Base-by-base conservation (phyloP, 30 jellyfish, hydroid and myxozoan genomes). In the Aurelia aurita complex sp. Pacific region DNA sequence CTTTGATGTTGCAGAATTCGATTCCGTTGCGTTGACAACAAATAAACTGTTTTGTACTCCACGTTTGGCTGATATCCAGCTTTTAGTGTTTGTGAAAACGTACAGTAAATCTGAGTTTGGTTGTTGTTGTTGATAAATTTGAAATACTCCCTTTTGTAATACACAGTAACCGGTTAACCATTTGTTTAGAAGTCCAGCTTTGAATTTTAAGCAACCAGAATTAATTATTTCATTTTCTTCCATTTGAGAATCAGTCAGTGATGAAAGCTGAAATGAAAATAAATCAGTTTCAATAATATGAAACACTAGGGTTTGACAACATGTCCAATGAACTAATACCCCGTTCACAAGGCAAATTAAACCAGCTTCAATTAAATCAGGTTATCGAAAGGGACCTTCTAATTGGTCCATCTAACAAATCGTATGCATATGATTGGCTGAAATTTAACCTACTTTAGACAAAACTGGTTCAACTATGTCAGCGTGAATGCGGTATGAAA, bases 11-110 rank as follows among this genome's bases (percentile, higher is more conserved):
- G 74, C 59, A 1, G 84, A 23, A 46, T 59, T 73, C 17, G 73
- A 16, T 8, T 55, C 72, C 33, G 84, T 84, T 16, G 51, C 82
- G 51, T 84, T 84, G 67, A 84, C 29, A 50, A 68, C 80, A 64
- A 84, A 84, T 51, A 84, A 64, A 19, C 87, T 71, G 54, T 50
- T 84, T 14, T 16, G 54, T 14, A 38, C 40, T 3, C 59, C 78
- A 23, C 72, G 62, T 35, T 84, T 72, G 12, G 87, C 87, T 17
- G 93, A 84, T 38, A 84, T 71, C 93, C 93, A 84, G 69, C 93
- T 84, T 18, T 53, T 61, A 10, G 67, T 36, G 46, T 86, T 62
- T 35, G 62, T 64, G 42, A 84, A 84, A 40, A 61, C 10, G 61
- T 73, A 40, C 2, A 73, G 52, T 23, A 84, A 69, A 14, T 57